A percentile compares a stretch with the other conserved stretches of the same genome.
These are phyloP conservation scores for Agriopis leucophaearia DNA, from an alignment of 2,888 invertebrate genomes.

Conservation along the genomic window DNA sequence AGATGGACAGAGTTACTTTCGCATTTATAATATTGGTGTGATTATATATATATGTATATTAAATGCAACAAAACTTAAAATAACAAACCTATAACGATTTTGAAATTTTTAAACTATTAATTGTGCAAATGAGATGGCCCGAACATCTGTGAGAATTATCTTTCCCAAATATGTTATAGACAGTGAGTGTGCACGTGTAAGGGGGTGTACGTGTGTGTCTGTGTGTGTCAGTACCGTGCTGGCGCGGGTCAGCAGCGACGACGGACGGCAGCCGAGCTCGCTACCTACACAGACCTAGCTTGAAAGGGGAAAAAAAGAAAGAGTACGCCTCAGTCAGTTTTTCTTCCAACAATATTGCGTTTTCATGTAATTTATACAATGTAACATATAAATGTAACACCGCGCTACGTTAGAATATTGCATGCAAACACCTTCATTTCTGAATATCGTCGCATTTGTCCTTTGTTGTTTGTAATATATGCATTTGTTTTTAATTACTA, in stretches of 20 bases:
- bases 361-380: conserved; percentile 57
- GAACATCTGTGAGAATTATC: background rate
- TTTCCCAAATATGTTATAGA: background rate
- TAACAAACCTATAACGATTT: no score
- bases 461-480: background rate
- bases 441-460: conserved; percentile 18
- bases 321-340: conserved; percentile 82
- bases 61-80: no score
- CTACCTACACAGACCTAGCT: conserved; percentile 87
- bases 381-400: conserved; percentile 38
- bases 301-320: conserved; percentile 84
- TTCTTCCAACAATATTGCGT: conserved; percentile 72
- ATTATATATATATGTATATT: no score
- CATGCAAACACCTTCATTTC: conserved; percentile 46
- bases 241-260: conserved; percentile 72
- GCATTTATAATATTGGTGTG: no score
- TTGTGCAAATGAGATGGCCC: no score
- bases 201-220: conserved; percentile 43
- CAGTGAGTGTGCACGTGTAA: conserved; percentile 39
- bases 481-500: background rate
- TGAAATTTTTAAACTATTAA: no score
- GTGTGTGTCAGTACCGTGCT: conserved; percentile 80
- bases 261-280: conserved; percentile 73
- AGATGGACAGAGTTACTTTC: no score
- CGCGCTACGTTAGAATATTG: conserved; percentile 53